Evolutionary conservation across 2,888 invertebrate genomes (phyloP).

Genomic region (Cylloceria caligata): DNA sequence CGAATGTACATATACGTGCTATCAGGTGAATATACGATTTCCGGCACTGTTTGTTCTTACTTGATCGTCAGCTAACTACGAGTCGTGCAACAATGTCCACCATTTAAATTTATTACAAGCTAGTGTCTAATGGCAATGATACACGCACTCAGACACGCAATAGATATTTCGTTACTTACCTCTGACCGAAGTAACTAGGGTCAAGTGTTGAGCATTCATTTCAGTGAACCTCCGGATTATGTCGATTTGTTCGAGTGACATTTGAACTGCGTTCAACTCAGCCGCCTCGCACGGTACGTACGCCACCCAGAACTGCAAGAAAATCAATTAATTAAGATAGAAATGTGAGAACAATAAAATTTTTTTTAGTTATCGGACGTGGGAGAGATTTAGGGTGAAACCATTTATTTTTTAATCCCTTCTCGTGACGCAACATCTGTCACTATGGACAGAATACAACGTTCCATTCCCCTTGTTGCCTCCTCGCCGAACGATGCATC

Average conservation of each 20-base stretch:
- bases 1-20: too few species aligned
- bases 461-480: conserved; percentile 17
- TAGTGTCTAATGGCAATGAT: too few species aligned
- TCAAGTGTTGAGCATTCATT: conserved; percentile 90
- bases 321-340: conserved; percentile 44
- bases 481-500: background rate
- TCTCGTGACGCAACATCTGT: conserved; percentile 1
- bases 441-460: conserved; percentile 18
- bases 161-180: conserved; percentile 79
- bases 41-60: too few species aligned
- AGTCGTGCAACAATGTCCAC: too few species aligned
- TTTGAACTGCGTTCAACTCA: conserved; percentile 93
- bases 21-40: too few species aligned
- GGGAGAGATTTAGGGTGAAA: background rate
- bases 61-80: too few species aligned
- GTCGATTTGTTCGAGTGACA: conserved; percentile 94
- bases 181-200: conserved; percentile 88
- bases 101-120: too few species aligned
- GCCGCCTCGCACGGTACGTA: conserved; percentile 94
- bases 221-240: conserved; percentile 91
- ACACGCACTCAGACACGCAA: too few species aligned
- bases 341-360: conserved; percentile 37
- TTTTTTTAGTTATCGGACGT: background rate
- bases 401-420: conserved; percentile 1
- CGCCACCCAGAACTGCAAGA: conserved; percentile 93